Evolutionary conservation across 2,888 invertebrate species (phyloP).

Genomic region (Pemphredon lugubris): DNA sequence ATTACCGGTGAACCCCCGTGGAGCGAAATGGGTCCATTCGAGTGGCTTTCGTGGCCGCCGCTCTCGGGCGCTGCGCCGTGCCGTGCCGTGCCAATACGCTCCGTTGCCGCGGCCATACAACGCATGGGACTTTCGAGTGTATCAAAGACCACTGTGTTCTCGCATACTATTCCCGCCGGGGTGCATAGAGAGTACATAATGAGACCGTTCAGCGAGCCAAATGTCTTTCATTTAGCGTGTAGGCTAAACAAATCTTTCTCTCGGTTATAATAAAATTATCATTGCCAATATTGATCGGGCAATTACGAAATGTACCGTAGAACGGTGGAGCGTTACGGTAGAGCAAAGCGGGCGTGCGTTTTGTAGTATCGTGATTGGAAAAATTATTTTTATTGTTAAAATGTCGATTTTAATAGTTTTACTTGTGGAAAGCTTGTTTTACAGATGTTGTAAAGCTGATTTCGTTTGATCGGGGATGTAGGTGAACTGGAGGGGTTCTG

Average conservation of each 20-base stretch:
- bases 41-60: constrained; percentile 52
- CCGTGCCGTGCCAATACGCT: too few relatives aligned
- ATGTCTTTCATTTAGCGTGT: constrained; percentile 19
- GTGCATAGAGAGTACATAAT: constrained; percentile 63
- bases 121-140: constrained; percentile 50
- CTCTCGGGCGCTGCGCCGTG: too few relatives aligned
- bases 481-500: too few relatives aligned
- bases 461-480: too few relatives aligned
- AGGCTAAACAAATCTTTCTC: constrained; percentile 9
- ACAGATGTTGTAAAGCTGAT: too few relatives aligned
- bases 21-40: constrained; percentile 65
- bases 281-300: constrained; percentile 25
- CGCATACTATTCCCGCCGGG: constrained; percentile 59
- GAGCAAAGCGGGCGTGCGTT: too few relatives aligned
- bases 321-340: too few relatives aligned
- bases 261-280: constrained; percentile 30
- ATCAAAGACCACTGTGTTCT: constrained; percentile 65
- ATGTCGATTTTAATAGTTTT: too few relatives aligned
- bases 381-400: too few relatives aligned
- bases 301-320: not conserved
- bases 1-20: constrained; percentile 64
- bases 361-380: too few relatives aligned
- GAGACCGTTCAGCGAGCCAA: constrained; percentile 47
- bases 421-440: too few relatives aligned
- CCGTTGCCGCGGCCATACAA: too few relatives aligned